Evolutionary conservation across 37 sponge, comb jelly and placozoan species (phyloP).

Genomic region (Dysidea cf. avara): DNA sequence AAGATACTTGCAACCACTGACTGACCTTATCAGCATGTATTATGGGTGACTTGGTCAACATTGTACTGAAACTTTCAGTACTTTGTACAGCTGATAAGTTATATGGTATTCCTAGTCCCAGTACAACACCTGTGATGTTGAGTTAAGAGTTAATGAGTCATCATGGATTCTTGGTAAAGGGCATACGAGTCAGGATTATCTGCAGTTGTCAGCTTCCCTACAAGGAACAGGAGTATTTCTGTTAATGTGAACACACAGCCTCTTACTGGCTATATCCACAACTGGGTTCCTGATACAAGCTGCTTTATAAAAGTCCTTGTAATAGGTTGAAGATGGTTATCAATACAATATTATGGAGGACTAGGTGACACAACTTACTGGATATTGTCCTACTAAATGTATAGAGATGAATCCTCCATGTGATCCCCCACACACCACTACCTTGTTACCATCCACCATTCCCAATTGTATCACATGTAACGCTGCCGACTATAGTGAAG

Average conservation of each 20-base stretch:
- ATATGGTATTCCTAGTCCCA: slow-evolving; percentile 70
- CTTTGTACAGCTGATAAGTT: slow-evolving; percentile 32
- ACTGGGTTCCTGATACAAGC: slow-evolving; percentile 89
- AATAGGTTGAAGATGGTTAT: no score
- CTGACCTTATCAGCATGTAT: neutral
- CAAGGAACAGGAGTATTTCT: neutral
- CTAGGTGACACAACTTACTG: slow-evolving; percentile 60
- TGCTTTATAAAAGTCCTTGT: slow-evolving; percentile 88
- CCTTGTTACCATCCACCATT: slow-evolving; percentile 47
- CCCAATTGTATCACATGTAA: slow-evolving; percentile 43
- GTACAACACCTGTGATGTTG: slow-evolving; percentile 63
- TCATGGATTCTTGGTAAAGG: no score
- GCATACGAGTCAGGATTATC: slow-evolving; percentile 95
- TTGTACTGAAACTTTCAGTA: slow-evolving; percentile 28
- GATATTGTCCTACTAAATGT: slow-evolving; percentile 92
- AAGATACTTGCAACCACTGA: no score
- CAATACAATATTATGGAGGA: no score
- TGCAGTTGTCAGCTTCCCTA: slow-evolving; percentile 55
- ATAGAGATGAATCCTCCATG: slow-evolving; percentile 94
- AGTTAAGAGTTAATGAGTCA: no score
- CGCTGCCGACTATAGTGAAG: slow-evolving; percentile 55
- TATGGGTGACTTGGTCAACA: slow-evolving; percentile 84
- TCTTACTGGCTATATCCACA: slow-evolving; percentile 67
- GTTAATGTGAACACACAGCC: no score
- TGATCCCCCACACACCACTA: slow-evolving; percentile 90